Evolutionary conservation across 1,140 invertebrate genomes (phyloP).

Genomic region (Magallana gigas): DNA sequence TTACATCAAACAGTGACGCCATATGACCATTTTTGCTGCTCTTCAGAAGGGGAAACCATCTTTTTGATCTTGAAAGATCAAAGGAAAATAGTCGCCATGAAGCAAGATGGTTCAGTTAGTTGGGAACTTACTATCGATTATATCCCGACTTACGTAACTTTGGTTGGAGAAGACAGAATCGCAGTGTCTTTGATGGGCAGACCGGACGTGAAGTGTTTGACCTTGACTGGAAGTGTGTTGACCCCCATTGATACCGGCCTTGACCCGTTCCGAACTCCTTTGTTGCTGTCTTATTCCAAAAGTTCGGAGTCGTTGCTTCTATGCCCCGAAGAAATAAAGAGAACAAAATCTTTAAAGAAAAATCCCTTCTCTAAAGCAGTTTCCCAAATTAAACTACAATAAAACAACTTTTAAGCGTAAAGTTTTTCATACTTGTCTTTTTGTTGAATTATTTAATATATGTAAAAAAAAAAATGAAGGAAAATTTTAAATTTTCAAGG

Average conservation of each 20-base stretch:
- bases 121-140: conserved; percentile 15
- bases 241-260: not conserved
- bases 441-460: too few species aligned
- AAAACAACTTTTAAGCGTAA: not conserved
- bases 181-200: not conserved
- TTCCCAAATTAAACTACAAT: not conserved
- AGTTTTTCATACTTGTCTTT: too few species aligned
- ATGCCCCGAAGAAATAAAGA: not conserved
- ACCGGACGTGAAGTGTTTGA: conserved; percentile 15
- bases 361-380: not conserved
- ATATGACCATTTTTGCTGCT: not conserved
- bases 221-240: not conserved
- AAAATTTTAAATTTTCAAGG: too few species aligned
- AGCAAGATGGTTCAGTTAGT: not conserved
- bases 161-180: not conserved
- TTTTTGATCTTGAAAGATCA: not conserved
- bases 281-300: not conserved
- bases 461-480: too few species aligned
- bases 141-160: not conserved
- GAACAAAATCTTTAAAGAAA: not conserved
- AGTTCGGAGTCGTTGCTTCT: not conserved
- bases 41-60: not conserved
- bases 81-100: conserved; percentile 8
- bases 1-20: not conserved
- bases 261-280: not conserved